Evolutionary conservation across 2,888 invertebrate species (phyloP).

Genomic region (Erebia epiphron): DNA sequence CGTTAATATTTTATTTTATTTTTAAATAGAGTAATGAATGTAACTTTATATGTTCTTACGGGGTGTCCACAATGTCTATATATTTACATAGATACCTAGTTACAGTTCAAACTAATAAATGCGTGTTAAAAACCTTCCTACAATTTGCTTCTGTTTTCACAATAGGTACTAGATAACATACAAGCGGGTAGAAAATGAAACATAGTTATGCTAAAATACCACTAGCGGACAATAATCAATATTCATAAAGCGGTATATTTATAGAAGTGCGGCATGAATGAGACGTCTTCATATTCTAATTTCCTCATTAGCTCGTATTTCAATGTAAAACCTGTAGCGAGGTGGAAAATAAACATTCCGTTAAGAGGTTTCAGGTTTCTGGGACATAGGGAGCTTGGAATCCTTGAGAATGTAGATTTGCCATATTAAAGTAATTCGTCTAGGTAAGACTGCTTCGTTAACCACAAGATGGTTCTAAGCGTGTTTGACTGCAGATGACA

Average conservation of each 20-base stretch:
- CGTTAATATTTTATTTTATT: too few relatives aligned
- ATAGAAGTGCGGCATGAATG: constrained; percentile 26
- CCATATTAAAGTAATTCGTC: too few relatives aligned
- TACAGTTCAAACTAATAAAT: too few relatives aligned
- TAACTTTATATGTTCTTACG: too few relatives aligned
- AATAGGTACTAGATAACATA: background rate
- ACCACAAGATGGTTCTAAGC: too few relatives aligned
- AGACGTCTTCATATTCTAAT: constrained; percentile 37
- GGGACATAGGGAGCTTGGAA: constrained; percentile 37
- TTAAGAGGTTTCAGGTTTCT: constrained; percentile 40
- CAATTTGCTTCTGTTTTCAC: background rate
- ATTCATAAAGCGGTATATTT: constrained; percentile 28
- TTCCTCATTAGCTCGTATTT: constrained; percentile 31
- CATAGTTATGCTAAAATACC: constrained; percentile 22
- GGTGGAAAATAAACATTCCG: constrained; percentile 33
- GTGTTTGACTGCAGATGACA: too few relatives aligned
- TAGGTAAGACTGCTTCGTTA: too few relatives aligned
- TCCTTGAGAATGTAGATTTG: constrained; percentile 36
- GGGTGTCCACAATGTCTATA: too few relatives aligned
- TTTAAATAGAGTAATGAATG: too few relatives aligned
- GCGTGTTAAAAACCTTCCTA: background rate
- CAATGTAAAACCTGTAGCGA: constrained; percentile 32
- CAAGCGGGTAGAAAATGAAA: constrained; percentile 1
- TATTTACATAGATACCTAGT: too few relatives aligned
- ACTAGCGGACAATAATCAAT: constrained; percentile 13